Evolutionary conservation across 2,797 vertebrate species (phyloP), one percentile per base, ranked within the genome.

Genomic region (Nannoperca obscura): DNA sequence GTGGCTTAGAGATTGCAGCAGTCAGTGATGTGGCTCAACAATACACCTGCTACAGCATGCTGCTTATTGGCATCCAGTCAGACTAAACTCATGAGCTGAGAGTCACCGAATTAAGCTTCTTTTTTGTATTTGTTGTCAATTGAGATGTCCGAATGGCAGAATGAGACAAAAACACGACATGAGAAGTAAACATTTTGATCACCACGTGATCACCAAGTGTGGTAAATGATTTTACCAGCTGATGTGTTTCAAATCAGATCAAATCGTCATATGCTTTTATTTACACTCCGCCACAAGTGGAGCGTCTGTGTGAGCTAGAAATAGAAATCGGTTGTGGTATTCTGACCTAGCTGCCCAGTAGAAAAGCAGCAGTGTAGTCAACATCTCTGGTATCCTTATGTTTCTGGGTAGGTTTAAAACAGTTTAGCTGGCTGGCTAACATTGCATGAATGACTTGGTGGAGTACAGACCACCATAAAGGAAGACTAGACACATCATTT

Each of bases 1-100:
- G 53, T 13, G 24, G 58, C 59, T 54, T 3, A 62, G 32, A 73
- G 6, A 49, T 42, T 47, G 47, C 57, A 42, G 40, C n/a, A 34
- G 54, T 30, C 20, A n/a, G 62, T 47, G 69, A 20, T 14, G 53
- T 19, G 10, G 27, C 42, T 38, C 19, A 40, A 64, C 58, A 65
- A 50, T 20, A 19, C 58, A 36, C 27, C n/a, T 2, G 20, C 15
- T 5, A 5, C 40, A 32, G 22, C 36, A 4, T 1, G 14, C 19
- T 27, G 47, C 34, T 58, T 59, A 46, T 69, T 57, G 24, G 30
- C 46, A 17, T 30, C 22, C 62, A 19, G 59, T 60, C 58, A 50
- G 40, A 47, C 12, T n/a, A 0, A 32, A 49, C 38, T 27, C 38
- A 4, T 34, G 22, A 63, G 47, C 49, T 15, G 14, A 1, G 55